Base-by-base conservation (phyloP, 1,140 invertebrate species). In the Zophobas morio region DNA sequence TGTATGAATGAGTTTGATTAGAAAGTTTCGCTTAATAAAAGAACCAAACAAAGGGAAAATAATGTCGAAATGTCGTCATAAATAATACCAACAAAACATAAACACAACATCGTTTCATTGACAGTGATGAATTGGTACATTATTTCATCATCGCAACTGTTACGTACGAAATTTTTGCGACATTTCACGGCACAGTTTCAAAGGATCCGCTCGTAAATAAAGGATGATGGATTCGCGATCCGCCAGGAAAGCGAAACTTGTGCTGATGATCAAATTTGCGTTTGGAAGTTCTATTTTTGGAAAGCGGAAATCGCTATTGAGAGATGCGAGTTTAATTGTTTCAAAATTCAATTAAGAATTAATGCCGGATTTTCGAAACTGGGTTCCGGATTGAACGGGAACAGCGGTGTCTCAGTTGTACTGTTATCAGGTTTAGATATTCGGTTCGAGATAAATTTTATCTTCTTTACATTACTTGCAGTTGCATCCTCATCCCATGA, bases 41-140 rank as follows among this genome's bases (percentile, higher is more conserved):
- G 37, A 6, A 63, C 20, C 35, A 63, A 63, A 56, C 20, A 20
- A 35, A 33, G 8, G 2, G 39, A 66, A 66, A 66, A 66, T 66
- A 66, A 66, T 42, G 39, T 32, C 60, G 32, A 66, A 66, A 66
- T 36, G 60, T 66, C 60, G 20, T 32, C 39, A 42, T 66, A 66
- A 66, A 66, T 66, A 66, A 66, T 36, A 66, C 37, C 37, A 53
- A 54, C 47, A 73, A 73, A 72, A 73, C 54, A 73, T 4, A 54
- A 73, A 73, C 71, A 53, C 71, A 54, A 73, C 70, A 73, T 54
- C 49, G n/a, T 70, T 70, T 37, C 63, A 70, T 39, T 37, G 70
- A 37, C 51, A 37, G 46, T 73, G 49, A 56, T 73, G 54, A 56
- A 56, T 73, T 73, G 34, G 70, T 72, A 51, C 39, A 42, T 66